Conservation (phyloP, 2,113 vertebrate species). For the Trogon melanurus region DNA sequence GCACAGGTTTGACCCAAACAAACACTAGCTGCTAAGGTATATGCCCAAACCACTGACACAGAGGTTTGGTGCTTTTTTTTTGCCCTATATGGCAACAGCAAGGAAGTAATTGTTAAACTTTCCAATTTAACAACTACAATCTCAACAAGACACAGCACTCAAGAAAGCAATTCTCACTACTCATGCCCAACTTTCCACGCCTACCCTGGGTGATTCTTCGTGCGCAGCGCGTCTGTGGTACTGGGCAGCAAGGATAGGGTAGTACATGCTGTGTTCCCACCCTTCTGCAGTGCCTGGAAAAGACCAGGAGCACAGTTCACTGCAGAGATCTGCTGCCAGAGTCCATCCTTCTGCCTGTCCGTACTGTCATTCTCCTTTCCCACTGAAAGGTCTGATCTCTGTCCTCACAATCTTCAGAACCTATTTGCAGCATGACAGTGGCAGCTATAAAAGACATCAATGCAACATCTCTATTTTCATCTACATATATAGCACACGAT, state of each 20-base stretch:
- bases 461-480: not conserved
- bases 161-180: not conserved
- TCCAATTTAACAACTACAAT: not conserved
- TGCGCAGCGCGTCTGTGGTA: fast-evolving
- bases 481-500: not conserved
- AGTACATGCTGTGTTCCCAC: not conserved
- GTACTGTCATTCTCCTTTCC: not conserved
- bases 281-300: not conserved
- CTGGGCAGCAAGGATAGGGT: not conserved
- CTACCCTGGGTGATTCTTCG: not conserved
- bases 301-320: not conserved
- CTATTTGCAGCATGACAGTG: not conserved
- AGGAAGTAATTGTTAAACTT: not conserved
- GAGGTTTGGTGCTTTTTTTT: not conserved
- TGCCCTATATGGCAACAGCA: not conserved
- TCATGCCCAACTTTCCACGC: not conserved
- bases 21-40: not conserved
- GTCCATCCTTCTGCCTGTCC: not conserved
- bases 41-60: not conserved
- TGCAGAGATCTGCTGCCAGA: not conserved
- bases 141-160: not conserved
- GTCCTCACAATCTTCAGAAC: not conserved
- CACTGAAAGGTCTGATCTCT: not conserved
- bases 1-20: not conserved
- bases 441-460: not conserved